Base-by-base conservation (phyloP, 2,797 vertebrate genomes). In the Sarcoramphus papa region DNA sequence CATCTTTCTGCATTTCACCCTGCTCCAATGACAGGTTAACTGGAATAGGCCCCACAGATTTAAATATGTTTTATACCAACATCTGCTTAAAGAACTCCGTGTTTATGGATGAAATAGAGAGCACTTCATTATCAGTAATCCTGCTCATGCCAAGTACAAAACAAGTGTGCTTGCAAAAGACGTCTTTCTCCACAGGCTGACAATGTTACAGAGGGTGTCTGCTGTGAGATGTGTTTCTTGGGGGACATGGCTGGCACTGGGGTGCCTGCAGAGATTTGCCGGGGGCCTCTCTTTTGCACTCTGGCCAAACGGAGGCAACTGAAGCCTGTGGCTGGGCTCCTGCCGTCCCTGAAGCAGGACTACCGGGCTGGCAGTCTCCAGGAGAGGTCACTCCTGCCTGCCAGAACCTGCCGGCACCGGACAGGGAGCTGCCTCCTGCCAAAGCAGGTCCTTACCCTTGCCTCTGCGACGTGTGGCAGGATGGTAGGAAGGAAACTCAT, bases 371-470 rank as follows among this genome's bases (percentile, higher is more conserved):
- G 57, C 40, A 93, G 67, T 18, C 70, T 95, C 96, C 94, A 95
- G 96, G 94, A 97, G 95, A 94, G 96, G 96, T 95, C 95, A 96
- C 95, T 93, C 93, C 94, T 91, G 84, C 35, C 80, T 90, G 57
- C 79, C 56, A 45, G 60, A 92, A 70, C 37, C 65, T 48, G 15
- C 31, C 0, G 0, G 45, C 3, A 2, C 56, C 1, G 5, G n/a
- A 35, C 31, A 30, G 9, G 41, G 56, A 70, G 65, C 37, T 41
- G 40, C 65, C 27, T 47, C 51, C 41, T 82, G 33, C 74, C 8
- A 30, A 51, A n/a, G 30, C 0, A 0, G n/a, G n/a, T 74, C 24
- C 4, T 14, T 37, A 10, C n/a, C 41, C 13, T 67, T 0, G 0
- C n/a, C 15, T 67, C 56, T 23, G 23, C 3, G 6, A 10, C 1